Conservation (phyloP, 2,797 vertebrate genomes). For the Crocodylus rhombifer region DNA sequence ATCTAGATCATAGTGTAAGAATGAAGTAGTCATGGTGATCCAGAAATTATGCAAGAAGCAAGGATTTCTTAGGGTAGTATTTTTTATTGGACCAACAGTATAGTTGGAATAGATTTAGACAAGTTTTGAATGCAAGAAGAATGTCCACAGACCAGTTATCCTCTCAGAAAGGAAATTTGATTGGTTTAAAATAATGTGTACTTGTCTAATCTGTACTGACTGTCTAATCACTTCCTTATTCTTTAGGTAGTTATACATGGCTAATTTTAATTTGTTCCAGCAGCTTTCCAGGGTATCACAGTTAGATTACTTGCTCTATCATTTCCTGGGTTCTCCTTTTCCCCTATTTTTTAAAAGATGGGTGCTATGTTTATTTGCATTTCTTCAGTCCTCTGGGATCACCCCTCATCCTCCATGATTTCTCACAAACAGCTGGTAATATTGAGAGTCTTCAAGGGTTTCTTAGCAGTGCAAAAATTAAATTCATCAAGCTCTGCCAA, state of each 20-base stretch:
- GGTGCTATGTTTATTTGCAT: neutral
- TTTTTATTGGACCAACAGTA: too few species aligned
- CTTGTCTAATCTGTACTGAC: slow-evolving; percentile 3
- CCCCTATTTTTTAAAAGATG: neutral
- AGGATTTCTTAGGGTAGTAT: too few species aligned
- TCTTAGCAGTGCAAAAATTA: neutral
- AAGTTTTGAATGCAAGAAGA: too few species aligned
- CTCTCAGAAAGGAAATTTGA: neutral
- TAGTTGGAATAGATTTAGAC: too few species aligned
- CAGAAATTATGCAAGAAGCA: too few species aligned
- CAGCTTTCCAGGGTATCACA: neutral
- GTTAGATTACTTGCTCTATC: neutral
- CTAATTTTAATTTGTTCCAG: slow-evolving; percentile 24
- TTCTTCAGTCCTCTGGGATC: neutral
- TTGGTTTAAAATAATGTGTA: neutral
- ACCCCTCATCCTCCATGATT: neutral
- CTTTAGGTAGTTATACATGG: neutral
- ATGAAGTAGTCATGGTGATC: too few species aligned
- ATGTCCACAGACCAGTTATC: neutral
- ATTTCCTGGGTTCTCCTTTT: neutral
- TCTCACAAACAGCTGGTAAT: too few species aligned
- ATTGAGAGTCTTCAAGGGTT: neutral
- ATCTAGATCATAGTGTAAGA: too few species aligned
- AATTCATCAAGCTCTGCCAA: neutral
- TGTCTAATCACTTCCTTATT: neutral